Percentiles rank a stretch among this genome's conserved stretches.
Conservation (phyloP, 1,140 invertebrate species). For the Euschistus heros region DNA sequence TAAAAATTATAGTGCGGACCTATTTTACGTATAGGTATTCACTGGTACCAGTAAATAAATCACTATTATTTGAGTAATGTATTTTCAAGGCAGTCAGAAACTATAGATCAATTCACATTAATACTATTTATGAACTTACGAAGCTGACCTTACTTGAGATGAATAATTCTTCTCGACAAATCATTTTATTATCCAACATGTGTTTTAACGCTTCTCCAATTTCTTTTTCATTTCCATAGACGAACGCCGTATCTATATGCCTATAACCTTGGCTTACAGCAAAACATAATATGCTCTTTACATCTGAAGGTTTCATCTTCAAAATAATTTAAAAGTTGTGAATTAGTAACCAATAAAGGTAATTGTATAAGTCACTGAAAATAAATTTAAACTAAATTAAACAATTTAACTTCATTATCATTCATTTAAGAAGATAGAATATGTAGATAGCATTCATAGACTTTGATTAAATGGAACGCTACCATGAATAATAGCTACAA, state of each 20-base stretch:
- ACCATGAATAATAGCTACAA: too few relatives aligned
- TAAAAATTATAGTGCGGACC: too few relatives aligned
- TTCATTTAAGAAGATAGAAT: background rate
- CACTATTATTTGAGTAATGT: too few relatives aligned
- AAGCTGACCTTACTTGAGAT: slow-evolving; percentile 48
- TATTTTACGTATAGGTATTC: too few relatives aligned
- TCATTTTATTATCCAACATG: slow-evolving; percentile 45
- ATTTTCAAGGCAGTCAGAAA: too few relatives aligned
- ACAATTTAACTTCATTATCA: background rate
- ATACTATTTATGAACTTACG: background rate
- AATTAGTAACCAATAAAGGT: background rate
- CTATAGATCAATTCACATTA: background rate
- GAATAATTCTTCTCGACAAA: slow-evolving; percentile 53
- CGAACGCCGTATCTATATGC: slow-evolving; percentile 52
- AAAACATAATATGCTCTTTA: slow-evolving; percentile 41
- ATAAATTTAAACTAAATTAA: background rate
- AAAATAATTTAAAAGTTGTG: background rate
- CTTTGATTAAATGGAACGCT: too few relatives aligned
- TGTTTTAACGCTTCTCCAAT: slow-evolving; percentile 48
- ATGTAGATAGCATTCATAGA: too few relatives aligned
- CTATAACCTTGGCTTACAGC: slow-evolving; percentile 53
- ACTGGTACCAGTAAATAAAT: too few relatives aligned
- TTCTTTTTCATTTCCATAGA: slow-evolving; percentile 48
- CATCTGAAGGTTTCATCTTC: slow-evolving; percentile 1
- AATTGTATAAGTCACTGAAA: background rate